phyloP scores from a whole-genome alignment of 1,140 invertebrate species.

The Drosophila insularis region DNA sequence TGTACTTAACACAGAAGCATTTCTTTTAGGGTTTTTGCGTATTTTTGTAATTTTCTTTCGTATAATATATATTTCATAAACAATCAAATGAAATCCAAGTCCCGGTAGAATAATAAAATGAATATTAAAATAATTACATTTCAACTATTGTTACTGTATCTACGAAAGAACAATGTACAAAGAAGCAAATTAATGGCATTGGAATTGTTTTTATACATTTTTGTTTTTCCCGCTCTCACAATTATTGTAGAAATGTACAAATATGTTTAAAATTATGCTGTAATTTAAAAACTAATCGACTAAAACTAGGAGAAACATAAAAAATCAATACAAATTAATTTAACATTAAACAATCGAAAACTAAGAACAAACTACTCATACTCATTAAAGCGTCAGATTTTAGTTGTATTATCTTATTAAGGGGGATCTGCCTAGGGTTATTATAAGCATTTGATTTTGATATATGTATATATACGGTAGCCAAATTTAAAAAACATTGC shows the following conservation, averaged over 20 bases:
- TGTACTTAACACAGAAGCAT: conserved; percentile 64
- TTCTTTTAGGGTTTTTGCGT: conserved; percentile 20
- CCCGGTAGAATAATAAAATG: conserved; percentile 34
- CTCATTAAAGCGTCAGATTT: conserved; percentile 27
- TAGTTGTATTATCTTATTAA: neutral
- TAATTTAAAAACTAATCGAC: conserved; percentile 60
- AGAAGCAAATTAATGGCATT: conserved; percentile 38
- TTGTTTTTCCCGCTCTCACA: conserved; percentile 27
- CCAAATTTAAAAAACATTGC: conserved; percentile 67
- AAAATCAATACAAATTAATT: conserved; percentile 61
- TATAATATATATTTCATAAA: conserved; percentile 36
- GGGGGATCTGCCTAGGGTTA: conserved; percentile 25
- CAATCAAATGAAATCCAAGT: conserved; percentile 61
- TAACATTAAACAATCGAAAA: conserved; percentile 39
- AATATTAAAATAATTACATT: conserved; percentile 37
- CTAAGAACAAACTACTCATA: conserved; percentile 34
- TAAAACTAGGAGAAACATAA: conserved; percentile 67
- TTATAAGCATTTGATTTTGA: conserved; percentile 48
- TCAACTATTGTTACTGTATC: neutral
- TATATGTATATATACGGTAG: conserved; percentile 33
- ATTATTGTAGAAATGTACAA: conserved; percentile 54
- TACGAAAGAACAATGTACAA: conserved; percentile 53
- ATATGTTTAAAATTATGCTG: conserved; percentile 47
- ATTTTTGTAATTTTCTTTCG: conserved; percentile 24
- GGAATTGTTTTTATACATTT: conserved; percentile 41